Base-by-base conservation (phyloP, 1,140 invertebrate genomes). In the Zaprionus vittiger region DNA sequence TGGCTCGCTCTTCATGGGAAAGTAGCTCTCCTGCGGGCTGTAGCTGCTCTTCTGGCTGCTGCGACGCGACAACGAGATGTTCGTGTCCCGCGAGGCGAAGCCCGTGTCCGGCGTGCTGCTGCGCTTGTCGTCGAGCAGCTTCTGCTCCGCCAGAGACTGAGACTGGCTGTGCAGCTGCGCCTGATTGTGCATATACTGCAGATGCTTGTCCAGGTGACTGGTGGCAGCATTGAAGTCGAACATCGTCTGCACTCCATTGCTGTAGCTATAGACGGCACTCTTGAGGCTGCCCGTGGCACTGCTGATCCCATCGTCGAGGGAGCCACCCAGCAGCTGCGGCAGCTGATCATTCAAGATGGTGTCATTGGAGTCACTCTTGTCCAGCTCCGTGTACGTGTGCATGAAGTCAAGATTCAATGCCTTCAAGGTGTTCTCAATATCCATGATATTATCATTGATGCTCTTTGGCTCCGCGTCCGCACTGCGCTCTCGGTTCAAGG, bases 281-380 rank as follows among this genome's bases (percentile, higher is more conserved):
- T 92, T 92, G 5, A 92, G 66, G 55, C 91, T 92, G 34, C 91
- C 91, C 0, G 76, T 91, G 54, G 91, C 91, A 66, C 91, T 92
- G 71, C 91, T 81, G 5, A 92, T 92, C n/a, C 91, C 91, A 61
- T 91, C 91, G 28, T 92, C 91, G 41, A 92, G 34, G 6, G 84
- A 87, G n/a, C 90, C 82, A 14, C 90, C 82, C 14, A 89, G 56
- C 17, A 91, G 64, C 64, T 81, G 84, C 3, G 90, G 78, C 73
- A 92, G 67, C 66, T 92, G 90, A 57, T 92, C 91, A 14, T 92
- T 92, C 14, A 93, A 69, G 5, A 93, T 77, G 9, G 92, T 93
- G 26, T 93, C 92, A 60, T 92, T 93, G 5, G 92, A 93, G 73
- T 93, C 92, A 62, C 89, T 93, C 72, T 93, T 93, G 69, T 92